phyloP scores from a whole-genome alignment of 2,797 vertebrate species.

The Scomberomorus guttatus region DNA sequence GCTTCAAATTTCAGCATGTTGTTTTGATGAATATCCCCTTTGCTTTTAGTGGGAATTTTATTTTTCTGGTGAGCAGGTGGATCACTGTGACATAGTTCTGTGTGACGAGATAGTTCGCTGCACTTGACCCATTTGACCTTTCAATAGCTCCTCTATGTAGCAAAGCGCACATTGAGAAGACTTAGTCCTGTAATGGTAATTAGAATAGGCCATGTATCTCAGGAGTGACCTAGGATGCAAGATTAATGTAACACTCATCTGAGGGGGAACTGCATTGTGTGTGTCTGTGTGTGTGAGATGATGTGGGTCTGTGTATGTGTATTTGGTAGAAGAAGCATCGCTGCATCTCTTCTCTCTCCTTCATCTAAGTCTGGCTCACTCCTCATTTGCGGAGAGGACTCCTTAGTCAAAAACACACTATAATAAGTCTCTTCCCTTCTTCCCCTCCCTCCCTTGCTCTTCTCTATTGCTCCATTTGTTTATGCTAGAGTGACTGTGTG shows the following conservation, averaged over 20 bases:
- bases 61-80: not conserved
- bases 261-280: constrained; percentile 9
- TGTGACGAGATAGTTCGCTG: constrained; percentile 35
- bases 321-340: not conserved
- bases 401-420: constrained; percentile 50
- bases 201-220: constrained; percentile 43
- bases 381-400: constrained; percentile 26
- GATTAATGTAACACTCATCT: constrained; percentile 44
- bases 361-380: constrained; percentile 14
- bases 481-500: constrained; percentile 81
- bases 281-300: not conserved
- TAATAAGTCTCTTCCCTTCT: constrained; percentile 56
- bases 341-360: constrained; percentile 11
- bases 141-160: constrained; percentile 29
- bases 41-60: constrained; percentile 18
- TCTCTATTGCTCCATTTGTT: constrained; percentile 76
- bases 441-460: constrained; percentile 39
- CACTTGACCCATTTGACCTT: constrained; percentile 60
- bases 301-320: constrained; percentile 10
- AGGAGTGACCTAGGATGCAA: constrained; percentile 38
- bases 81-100: constrained; percentile 9
- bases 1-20: constrained; percentile 21
- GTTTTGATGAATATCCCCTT: constrained; percentile 35
- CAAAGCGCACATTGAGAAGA: constrained; percentile 31
- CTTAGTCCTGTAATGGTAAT: constrained; percentile 57